Evolutionary conservation across 2,888 invertebrate genomes (phyloP), one percentile per base, ranked within the genome.

Genomic region (Eugnorisma glareosa): DNA sequence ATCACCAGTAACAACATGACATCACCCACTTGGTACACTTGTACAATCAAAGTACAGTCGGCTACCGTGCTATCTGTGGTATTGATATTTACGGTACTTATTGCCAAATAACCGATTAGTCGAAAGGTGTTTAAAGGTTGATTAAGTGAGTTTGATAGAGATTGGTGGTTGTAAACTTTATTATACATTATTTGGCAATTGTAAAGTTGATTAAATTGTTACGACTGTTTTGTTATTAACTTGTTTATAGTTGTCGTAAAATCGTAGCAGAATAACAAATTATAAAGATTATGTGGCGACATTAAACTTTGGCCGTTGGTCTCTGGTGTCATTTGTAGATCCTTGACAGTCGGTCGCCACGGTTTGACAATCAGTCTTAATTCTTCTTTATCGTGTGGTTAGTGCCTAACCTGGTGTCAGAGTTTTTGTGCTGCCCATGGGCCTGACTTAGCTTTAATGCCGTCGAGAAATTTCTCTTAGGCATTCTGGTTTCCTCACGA

Each of bases 11-110:
- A 61, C 11, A 8, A 31, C 45, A 71, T 80, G 81, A 83, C 84
- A 64, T 83, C 84, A 84, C 35, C 13, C 6, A 48, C 45, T 64
- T 18, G 48, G 21, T n/a, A 54, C 71, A 84, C 77, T 84, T 83
- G 76, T 76, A 81, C 69, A 83, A 81, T 70, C 81, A 71, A 71
- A 70, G 83, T 83, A 82, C 82, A 83, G 51, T 71, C 71, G 24
- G 4, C 6, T 37, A 57, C 61, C 69, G n/a, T 51, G 72, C 43
- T 75, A 73, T 70, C 73, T 64, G 31, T 51, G n/a, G 59, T 48
- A 40, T 69, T 48, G 71, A 73, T 51, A 37, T 45, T 77, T 63
- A 54, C 71, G 11, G 63, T 71, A 71, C 28, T 31, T 48, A 61
- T 83, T 80, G 45, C 63, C n/a, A 73, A 75, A 82, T 35, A n/a